phyloP scores from a whole-genome alignment of 2,888 invertebrate species.

The Limenitis camilla region DNA sequence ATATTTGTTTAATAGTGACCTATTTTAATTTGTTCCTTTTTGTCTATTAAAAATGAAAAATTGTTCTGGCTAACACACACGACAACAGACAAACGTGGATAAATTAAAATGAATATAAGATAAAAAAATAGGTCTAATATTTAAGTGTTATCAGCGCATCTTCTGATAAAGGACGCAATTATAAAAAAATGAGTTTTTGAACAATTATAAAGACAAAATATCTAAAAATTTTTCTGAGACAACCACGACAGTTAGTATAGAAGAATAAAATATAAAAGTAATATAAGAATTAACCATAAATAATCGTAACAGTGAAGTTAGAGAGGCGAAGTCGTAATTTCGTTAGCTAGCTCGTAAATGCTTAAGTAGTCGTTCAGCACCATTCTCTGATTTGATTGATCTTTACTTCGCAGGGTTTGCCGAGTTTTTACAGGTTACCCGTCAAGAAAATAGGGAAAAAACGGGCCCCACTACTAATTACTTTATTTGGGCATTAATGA shows the following conservation, averaged over 20 bases:
- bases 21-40: too few species aligned
- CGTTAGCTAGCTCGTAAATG: slow-evolving; percentile 54
- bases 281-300: slow-evolving; percentile 13
- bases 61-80: too few species aligned
- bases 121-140: too few species aligned
- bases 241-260: too few species aligned
- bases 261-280: not conserved
- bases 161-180: too few species aligned
- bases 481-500: slow-evolving; percentile 73
- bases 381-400: slow-evolving; percentile 69
- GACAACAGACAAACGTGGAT: too few species aligned
- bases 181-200: too few species aligned
- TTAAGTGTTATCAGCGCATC: too few species aligned
- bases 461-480: slow-evolving; percentile 68
- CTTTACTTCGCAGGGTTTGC: slow-evolving; percentile 48
- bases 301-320: slow-evolving; percentile 24
- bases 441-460: slow-evolving; percentile 65
- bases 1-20: too few species aligned
- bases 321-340: slow-evolving; percentile 28
- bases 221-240: not conserved
- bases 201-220: too few species aligned
- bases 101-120: too few species aligned
- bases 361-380: slow-evolving; percentile 51
- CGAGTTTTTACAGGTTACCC: slow-evolving; percentile 59
- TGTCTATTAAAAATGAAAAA: too few species aligned